Evolutionary conservation across 2,888 invertebrate genomes (phyloP).

Genomic region (Ophion slaviceki): DNA sequence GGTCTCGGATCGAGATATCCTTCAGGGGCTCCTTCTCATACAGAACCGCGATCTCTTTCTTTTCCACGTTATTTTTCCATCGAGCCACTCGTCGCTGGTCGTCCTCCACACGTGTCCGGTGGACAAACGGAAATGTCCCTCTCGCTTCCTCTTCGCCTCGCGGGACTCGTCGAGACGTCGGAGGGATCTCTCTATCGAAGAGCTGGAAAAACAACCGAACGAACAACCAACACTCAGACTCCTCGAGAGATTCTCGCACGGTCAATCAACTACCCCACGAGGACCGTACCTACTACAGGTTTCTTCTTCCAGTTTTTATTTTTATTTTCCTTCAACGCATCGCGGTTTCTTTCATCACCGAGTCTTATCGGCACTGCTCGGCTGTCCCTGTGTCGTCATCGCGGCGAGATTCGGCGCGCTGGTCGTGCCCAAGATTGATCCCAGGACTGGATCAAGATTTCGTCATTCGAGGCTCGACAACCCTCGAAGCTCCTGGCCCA

Average conservation of each 20-base stretch:
- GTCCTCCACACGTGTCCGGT: conserved; percentile 23
- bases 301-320: not conserved
- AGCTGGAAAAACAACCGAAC: conserved; percentile 30
- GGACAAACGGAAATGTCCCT: conserved; percentile 29
- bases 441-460: not conserved
- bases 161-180: conserved; percentile 23
- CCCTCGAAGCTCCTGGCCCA: not conserved
- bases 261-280: conserved; percentile 21
- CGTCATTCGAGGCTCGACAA: not conserved
- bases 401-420: conserved; percentile 25
- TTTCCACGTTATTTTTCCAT: conserved; percentile 45
- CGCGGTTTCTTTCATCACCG: not conserved
- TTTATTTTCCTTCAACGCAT: conserved; percentile 6
- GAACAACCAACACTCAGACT: conserved; percentile 32
- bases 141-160: not conserved
- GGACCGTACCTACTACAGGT: conserved; percentile 10
- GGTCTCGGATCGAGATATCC: conserved; percentile 46
- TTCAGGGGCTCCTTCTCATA: conserved; percentile 17
- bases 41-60: conserved; percentile 25
- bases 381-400: not conserved
- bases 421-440: conserved; percentile 16
- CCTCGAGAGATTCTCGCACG: conserved; percentile 16
- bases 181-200: conserved; percentile 9
- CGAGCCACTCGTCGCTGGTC: conserved; percentile 14
- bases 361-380: not conserved